These are phyloP conservation scores for Archivesica marissinica DNA, from an alignment of 1,140 invertebrate species.

Conservation along the genomic window DNA sequence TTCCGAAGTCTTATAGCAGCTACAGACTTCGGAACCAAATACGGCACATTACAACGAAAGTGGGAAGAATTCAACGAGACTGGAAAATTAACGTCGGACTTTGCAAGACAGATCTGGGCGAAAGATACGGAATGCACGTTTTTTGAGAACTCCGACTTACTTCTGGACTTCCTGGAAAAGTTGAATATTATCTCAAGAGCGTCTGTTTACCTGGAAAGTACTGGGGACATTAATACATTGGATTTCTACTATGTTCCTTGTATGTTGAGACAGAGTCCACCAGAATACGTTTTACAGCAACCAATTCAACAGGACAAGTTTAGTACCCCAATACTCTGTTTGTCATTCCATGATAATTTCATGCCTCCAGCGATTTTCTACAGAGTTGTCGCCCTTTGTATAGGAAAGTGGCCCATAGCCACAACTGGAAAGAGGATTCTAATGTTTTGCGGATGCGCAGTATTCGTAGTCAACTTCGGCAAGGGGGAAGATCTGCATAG, in stretches of 20 bases:
- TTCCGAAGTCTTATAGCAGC: constrained; percentile 32
- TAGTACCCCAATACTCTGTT: constrained; percentile 30
- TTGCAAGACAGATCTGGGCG: constrained; percentile 34
- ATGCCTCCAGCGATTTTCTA: constrained; percentile 48
- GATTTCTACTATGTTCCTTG: constrained; percentile 44
- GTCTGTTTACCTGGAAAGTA: not conserved
- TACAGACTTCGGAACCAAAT: constrained; percentile 25
- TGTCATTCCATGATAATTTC: constrained; percentile 17
- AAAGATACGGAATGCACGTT: not conserved
- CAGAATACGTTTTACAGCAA: not conserved
- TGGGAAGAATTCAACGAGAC: constrained; percentile 31
- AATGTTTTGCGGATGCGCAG: constrained; percentile 40
- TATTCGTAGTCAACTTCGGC: constrained; percentile 35
- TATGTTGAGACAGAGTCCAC: constrained; percentile 24
- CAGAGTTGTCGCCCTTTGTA: constrained; percentile 7
- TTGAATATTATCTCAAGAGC: constrained; percentile 45
- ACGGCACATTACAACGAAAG: not conserved
- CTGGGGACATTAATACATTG: not conserved
- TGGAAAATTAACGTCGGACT: not conserved
- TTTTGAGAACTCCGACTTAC: constrained; percentile 14
- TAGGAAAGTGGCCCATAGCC: constrained; percentile 43
- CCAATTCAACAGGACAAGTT: not conserved
- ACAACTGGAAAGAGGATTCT: constrained; percentile 13
- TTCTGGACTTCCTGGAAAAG: constrained; percentile 39
- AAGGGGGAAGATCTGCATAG: constrained; percentile 24